Base-by-base conservation (phyloP, 2,113 vertebrate genomes). In the Talpa occidentalis region DNA sequence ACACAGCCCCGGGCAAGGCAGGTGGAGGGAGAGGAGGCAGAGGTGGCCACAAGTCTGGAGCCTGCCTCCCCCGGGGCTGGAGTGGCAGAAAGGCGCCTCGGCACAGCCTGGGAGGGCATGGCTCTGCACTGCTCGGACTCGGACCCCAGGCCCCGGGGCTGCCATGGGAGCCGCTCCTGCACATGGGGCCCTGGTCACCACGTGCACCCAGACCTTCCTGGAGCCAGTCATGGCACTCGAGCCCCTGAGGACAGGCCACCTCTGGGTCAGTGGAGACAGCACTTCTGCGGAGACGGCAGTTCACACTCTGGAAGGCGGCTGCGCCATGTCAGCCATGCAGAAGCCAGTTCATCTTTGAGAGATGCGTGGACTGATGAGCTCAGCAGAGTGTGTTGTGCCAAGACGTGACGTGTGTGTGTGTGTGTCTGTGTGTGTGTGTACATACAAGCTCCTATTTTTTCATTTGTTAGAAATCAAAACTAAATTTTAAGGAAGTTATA, bases 231-330 rank as follows among this genome's bases (percentile, higher is more conserved):
- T 0, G 60, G 35, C 10, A 1, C 32, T 26, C 22, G 0, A 11
- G 60, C 82, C 62, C 78, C 78, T 11, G 64, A 83, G 87, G 93
- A 91, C 87, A 91, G 44, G 35, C 91, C 77, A 52, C 54, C n/a
- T 77, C 76, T 80, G 37, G 81, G 66, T 93, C 76, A 95, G 76
- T 19, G 70, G 77, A 69, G 32, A 73, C 60, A 4, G 37, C 62
- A 47, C 42, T 26, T 16, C 35, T 28, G 73, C 16, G 42, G 81
- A 66, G 44, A 59, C 42, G 22, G 44, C 49, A 66, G 40, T 49
- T 72, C 47, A 0, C 28, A 21, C 76, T 93, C 12, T 28, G 52
- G 42, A 83, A 59, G 22, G 87, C 87, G 93, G 86, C 35, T 59
- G n/a, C n/a, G n/a, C 90, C 35, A 17, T 2, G 54, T 62, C 17